A percentile compares a stretch with the other conserved stretches of the same genome.
Conservation (phyloP, 2,888 invertebrate species). For the Leptopilina myrica region DNA sequence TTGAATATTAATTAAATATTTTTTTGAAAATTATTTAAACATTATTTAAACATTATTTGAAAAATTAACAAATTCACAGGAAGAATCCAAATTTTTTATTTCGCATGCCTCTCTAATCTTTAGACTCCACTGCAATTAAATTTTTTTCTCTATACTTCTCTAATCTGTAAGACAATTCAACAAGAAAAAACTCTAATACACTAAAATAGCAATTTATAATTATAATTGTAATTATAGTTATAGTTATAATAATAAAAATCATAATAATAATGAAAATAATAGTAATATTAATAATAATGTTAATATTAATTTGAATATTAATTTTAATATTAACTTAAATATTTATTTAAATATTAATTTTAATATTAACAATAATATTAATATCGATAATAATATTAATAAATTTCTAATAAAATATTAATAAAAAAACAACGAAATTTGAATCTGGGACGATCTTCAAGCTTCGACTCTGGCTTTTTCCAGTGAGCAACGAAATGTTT, state of each 20-base stretch:
- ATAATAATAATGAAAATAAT: not conserved
- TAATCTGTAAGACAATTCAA: not conserved
- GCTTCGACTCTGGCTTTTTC: constrained; percentile 58
- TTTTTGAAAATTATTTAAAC: too few species aligned
- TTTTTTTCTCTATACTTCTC: not conserved
- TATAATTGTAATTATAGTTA: not conserved
- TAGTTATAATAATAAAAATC: too few species aligned
- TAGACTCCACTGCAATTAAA: not conserved
- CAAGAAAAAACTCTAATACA: constrained; percentile 17
- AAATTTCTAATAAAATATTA: too few species aligned
- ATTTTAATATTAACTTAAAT: not conserved
- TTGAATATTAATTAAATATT: too few species aligned
- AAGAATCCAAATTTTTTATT: constrained; percentile 25
- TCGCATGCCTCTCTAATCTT: constrained; percentile 15
- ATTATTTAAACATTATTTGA: too few species aligned
- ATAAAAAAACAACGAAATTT: constrained; percentile 47
- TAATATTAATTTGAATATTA: not conserved
- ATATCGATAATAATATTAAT: not conserved
- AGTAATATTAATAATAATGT: not conserved
- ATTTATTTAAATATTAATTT: not conserved
- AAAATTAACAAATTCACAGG: not conserved
- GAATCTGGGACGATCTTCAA: constrained; percentile 73
- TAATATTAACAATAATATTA: not conserved
- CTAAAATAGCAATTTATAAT: not conserved
- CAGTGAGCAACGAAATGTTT: constrained; percentile 45